Percentiles rank a stretch among this genome's conserved stretches.
Evolutionary conservation across 37 sponge, comb jelly and placozoan species (phyloP).

Genomic region (Hormiphora californensis): DNA sequence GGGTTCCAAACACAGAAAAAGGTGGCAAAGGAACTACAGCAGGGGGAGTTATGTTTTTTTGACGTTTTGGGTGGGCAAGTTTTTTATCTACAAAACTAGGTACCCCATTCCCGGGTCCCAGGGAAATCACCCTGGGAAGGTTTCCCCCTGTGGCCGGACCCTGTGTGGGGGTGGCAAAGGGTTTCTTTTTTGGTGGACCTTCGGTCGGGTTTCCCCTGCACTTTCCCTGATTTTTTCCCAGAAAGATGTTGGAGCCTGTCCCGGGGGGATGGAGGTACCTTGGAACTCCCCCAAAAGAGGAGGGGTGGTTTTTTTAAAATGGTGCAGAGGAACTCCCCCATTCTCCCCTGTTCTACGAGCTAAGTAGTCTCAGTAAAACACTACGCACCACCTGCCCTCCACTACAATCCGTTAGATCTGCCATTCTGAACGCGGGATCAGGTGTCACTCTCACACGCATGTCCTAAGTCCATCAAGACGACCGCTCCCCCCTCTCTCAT

Average conservation of each 20-base stretch:
- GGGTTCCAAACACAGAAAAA: background rate
- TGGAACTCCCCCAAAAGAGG: slow-evolving; percentile 59
- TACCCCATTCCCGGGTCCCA: background rate
- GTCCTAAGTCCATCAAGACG: slow-evolving; percentile 81
- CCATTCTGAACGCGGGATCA: slow-evolving; percentile 81
- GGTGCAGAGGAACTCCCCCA: slow-evolving; percentile 84
- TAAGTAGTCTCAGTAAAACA: slow-evolving; percentile 67
- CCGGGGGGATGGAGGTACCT: slow-evolving; percentile 6
- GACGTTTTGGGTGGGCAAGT: too few species aligned
- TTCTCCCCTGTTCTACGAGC: slow-evolving; percentile 75
- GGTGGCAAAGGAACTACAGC: slow-evolving; percentile 70
- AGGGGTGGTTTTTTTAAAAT: slow-evolving; percentile 80
- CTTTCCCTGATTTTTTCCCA: slow-evolving; percentile 75
- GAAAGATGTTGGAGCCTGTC: slow-evolving; percentile 53
- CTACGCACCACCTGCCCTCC: slow-evolving; percentile 69
- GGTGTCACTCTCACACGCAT: slow-evolving; percentile 80
- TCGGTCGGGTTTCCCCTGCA: slow-evolving; percentile 88
- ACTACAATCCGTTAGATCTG: slow-evolving; percentile 68
- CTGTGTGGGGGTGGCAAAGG: background rate
- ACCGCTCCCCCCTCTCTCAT: slow-evolving; percentile 77
- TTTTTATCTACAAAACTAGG: slow-evolving; percentile 25
- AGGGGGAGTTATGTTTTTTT: slow-evolving; percentile 66
- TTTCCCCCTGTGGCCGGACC: background rate
- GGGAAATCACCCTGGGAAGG: background rate
- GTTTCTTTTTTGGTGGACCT: slow-evolving; percentile 83